These are phyloP conservation scores for Cosmia trapezina DNA, from an alignment of 2,888 invertebrate genomes.

Conservation along the genomic window DNA sequence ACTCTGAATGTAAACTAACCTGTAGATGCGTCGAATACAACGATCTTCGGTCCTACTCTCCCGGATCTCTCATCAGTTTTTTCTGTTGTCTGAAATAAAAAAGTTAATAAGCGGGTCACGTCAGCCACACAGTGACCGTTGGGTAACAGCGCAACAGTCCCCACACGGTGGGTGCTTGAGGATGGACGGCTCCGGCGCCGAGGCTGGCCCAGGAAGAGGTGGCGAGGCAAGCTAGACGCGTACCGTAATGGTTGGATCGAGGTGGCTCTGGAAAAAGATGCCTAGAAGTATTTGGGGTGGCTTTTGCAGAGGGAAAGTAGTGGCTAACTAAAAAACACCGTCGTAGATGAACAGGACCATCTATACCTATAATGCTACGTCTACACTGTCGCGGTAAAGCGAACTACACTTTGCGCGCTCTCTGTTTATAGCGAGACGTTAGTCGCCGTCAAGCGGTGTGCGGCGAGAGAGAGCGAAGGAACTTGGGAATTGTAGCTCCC, in stretches of 20 bases:
- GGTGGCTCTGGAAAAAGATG: neutral
- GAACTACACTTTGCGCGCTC: too few relatives aligned
- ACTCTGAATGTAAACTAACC: slow-evolving; percentile 67
- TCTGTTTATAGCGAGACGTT: too few relatives aligned
- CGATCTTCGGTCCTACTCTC: slow-evolving; percentile 84
- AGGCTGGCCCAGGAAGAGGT: neutral
- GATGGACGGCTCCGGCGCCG: neutral
- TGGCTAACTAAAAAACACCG: too few relatives aligned
- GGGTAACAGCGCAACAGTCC: neutral
- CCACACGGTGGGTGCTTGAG: neutral
- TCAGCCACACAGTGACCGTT: neutral
- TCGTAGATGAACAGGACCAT: neutral
- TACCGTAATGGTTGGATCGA: slow-evolving; percentile 13
- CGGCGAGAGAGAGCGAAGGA: too few relatives aligned
- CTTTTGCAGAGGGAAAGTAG: too few relatives aligned
- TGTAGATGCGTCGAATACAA: slow-evolving; percentile 87
- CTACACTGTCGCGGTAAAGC: too few relatives aligned
- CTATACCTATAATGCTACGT: neutral
- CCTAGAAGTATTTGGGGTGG: neutral
- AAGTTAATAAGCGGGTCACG: neutral
- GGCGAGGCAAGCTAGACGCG: neutral
- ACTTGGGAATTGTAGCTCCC: too few relatives aligned
- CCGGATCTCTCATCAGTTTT: slow-evolving; percentile 80
- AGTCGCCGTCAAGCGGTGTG: too few relatives aligned
- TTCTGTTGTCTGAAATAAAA: slow-evolving; percentile 72